phyloP scores from a whole-genome alignment of 1,140 invertebrate species.

The Drosophila sp. region DNA sequence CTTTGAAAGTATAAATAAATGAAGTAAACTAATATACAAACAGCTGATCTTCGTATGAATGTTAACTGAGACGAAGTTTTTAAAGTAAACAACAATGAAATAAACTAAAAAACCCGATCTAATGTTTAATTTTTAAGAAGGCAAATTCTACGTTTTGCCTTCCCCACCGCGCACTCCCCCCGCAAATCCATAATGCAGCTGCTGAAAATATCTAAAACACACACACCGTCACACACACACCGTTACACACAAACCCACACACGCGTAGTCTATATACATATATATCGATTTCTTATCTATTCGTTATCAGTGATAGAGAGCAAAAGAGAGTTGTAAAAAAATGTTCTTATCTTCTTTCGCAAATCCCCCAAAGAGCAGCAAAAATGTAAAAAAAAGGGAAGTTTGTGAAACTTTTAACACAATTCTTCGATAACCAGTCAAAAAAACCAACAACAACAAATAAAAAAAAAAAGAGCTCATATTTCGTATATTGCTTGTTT shows the following conservation, averaged over 20 bases:
- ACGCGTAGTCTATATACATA: neutral
- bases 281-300: conserved; percentile 37
- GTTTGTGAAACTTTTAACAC: conserved; percentile 2
- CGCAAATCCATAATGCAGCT: neutral
- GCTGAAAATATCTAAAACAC: neutral
- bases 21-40: neutral
- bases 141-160: neutral
- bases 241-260: neutral
- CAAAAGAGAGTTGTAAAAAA: conserved; percentile 10
- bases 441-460: neutral
- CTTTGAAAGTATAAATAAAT: neutral
- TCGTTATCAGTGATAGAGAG: conserved; percentile 10
- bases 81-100: conserved; percentile 25
- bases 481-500: conserved; percentile 44
- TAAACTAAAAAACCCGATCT: neutral
- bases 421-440: neutral
- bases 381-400: conserved; percentile 23
- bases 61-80: neutral
- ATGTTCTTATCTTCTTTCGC: conserved; percentile 22
- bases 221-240: neutral
- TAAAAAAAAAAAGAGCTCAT: neutral
- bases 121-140: neutral
- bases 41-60: conserved; percentile 4
- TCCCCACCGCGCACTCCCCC: neutral
- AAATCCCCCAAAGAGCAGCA: conserved; percentile 37